These are phyloP conservation scores for Eupithecia inturbata DNA, from an alignment of 2,888 invertebrate genomes.

Conservation along the genomic window DNA sequence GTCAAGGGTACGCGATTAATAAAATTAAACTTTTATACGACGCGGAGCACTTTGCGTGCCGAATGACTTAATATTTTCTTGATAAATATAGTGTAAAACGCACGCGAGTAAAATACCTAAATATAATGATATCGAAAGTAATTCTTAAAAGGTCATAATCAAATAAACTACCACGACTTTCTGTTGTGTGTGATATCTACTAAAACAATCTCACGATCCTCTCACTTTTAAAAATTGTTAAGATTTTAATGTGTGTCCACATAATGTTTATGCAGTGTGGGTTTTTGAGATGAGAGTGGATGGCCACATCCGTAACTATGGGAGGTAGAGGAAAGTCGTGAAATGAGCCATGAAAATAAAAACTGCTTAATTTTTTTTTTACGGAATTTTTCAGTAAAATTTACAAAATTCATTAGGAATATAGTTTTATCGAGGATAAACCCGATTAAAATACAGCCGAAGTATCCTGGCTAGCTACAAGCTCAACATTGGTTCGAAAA, in stretches of 20 bases:
- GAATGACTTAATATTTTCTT: constrained; percentile 23
- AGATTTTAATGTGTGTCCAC: not conserved
- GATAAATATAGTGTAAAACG: constrained; percentile 10
- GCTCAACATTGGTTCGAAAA: no score
- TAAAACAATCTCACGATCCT: not conserved
- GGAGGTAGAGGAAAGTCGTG: no score
- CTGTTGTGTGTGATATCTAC: not conserved
- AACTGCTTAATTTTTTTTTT: no score
- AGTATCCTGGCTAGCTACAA: no score
- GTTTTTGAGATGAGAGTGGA: no score
- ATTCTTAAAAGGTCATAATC: not conserved
- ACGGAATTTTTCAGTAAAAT: no score
- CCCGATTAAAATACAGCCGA: no score
- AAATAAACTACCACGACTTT: not conserved
- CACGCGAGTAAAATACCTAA: not conserved
- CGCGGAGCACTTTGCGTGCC: constrained; percentile 18
- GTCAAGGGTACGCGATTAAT: constrained; percentile 16
- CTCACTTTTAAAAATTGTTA: not conserved
- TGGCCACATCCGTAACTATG: no score
- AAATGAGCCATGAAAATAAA: no score
- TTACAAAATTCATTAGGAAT: no score
- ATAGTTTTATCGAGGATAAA: no score
- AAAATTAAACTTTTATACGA: constrained; percentile 2
- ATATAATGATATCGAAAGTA: constrained; percentile 6
- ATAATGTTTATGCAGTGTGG: not conserved